Evolutionary conservation across 1,140 invertebrate genomes (phyloP), one percentile per base, ranked within the genome.

Genomic region (Tetragnatha versicolor): DNA sequence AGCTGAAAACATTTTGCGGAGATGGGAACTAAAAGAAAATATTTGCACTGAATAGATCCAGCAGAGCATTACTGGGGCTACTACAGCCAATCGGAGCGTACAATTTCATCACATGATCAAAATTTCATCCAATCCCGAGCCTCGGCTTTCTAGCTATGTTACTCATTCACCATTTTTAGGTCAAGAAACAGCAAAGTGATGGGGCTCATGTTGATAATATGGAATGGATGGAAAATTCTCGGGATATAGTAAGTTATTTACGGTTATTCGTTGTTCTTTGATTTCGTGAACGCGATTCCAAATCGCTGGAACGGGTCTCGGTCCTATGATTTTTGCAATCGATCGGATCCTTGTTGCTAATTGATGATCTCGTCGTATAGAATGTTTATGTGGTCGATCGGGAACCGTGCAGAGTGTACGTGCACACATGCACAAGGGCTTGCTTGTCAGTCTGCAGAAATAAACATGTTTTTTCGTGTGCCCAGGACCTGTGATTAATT

Each of bases 81-180:
- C 76, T 78, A 78, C 76, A 68, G 47, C 76, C 76, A 78, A 78
- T 78, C 31, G 37, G 37, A 58, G 51, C 37, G 25, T 60, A 78
- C 76, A 78, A 78, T 65, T 42, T 35, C 27, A 47, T 37, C 76
- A 78, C 76, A 53, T 78, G 76, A 78, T 78, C 49, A 60, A 29
- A 58, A 45, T 58, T 33, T 31, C 39, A 61, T 31, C 76, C 76
- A 78, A 78, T 78, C 47, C 12, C 37, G n/a, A 20, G 22, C 10
- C 76, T 55, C 33, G 20, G 37, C 39, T 69, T 35, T 37, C 76
- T 68, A 69, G 76, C 63, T 69, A 35, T 78, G 76, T 78, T 78
- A 78, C 76, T 78, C 76, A 78, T 78, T 78, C 76, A 78, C 76
- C 76, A 78, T 78, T 78, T 78, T 78, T 78, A 69, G 76, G 76